A percentile compares a stretch with the other conserved stretches of the same genome.
These are phyloP conservation scores for Agrotis puta DNA, from an alignment of 2,888 invertebrate species.

Conservation along the genomic window DNA sequence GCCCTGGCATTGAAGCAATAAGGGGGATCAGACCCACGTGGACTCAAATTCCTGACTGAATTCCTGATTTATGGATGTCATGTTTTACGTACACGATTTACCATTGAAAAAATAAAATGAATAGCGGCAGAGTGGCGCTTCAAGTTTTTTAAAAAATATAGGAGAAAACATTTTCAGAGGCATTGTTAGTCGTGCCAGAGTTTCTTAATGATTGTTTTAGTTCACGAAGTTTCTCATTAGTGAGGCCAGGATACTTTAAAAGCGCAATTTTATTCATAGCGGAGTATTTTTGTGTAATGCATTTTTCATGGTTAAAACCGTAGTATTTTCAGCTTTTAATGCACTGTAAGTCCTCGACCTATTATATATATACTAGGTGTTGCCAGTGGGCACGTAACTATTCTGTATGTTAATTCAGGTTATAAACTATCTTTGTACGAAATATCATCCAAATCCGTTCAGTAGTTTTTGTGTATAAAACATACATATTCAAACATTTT, in stretches of 20 bases:
- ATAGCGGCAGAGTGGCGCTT: slow-evolving; percentile 18
- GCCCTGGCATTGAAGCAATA: too few relatives aligned
- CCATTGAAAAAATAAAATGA: slow-evolving; percentile 37
- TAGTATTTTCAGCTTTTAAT: too few relatives aligned
- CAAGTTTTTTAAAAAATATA: slow-evolving; percentile 32
- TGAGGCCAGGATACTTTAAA: slow-evolving; percentile 50
- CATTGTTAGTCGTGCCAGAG: slow-evolving; percentile 45
- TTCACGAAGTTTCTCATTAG: slow-evolving; percentile 70
- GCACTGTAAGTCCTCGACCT: too few relatives aligned
- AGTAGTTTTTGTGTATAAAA: too few relatives aligned
- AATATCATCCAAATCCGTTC: too few relatives aligned
- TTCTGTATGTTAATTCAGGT: too few relatives aligned
- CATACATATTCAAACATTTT: too few relatives aligned
- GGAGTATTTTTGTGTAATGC: slow-evolving; percentile 22
- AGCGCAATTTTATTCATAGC: slow-evolving; percentile 62
- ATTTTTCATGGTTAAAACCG: neutral
- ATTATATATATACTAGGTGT: too few relatives aligned
- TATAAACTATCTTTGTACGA: too few relatives aligned
- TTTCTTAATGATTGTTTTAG: slow-evolving; percentile 67
- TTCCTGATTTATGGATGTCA: neutral
- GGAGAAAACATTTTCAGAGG: slow-evolving; percentile 36
- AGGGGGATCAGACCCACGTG: too few relatives aligned
- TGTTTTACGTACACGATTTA: neutral
- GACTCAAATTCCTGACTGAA: too few relatives aligned
- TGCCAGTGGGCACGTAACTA: too few relatives aligned